phyloP scores from a whole-genome alignment of 2,888 invertebrate species.

The Parnassius glacialis region DNA sequence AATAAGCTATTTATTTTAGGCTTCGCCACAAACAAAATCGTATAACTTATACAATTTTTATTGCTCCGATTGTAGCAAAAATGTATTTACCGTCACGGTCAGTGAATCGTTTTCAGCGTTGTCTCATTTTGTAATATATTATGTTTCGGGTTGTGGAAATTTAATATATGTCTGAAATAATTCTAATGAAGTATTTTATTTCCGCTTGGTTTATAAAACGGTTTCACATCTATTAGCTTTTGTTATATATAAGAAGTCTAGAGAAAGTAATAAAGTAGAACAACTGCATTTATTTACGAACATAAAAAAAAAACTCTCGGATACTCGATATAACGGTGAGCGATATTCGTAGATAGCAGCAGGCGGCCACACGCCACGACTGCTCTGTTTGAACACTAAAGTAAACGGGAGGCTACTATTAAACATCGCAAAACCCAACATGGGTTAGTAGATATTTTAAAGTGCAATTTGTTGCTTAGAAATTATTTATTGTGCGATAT shows the following conservation, averaged over 20 bases:
- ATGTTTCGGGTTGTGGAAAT: slow-evolving; percentile 6
- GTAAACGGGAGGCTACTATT: slow-evolving; percentile 49
- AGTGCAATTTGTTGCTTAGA: too few species aligned
- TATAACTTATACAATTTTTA: too few species aligned
- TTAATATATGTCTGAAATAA: slow-evolving; percentile 6
- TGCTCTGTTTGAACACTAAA: slow-evolving; percentile 49
- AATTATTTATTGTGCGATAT: too few species aligned
- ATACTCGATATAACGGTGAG: slow-evolving; percentile 34
- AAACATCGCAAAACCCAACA: slow-evolving; percentile 49
- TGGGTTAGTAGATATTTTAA: slow-evolving; percentile 32
- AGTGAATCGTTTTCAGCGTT: slow-evolving; percentile 11
- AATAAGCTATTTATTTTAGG: too few species aligned
- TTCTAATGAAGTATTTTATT: slow-evolving; percentile 9
- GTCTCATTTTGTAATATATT: slow-evolving; percentile 14
- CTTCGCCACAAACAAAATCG: too few species aligned
- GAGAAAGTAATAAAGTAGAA: slow-evolving; percentile 16
- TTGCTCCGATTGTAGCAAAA: slow-evolving; percentile 6
- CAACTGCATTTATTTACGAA: slow-evolving; percentile 27
- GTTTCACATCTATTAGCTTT: background rate
- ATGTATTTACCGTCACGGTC: slow-evolving; percentile 7
- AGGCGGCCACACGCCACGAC: slow-evolving; percentile 29
- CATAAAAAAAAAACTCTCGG: slow-evolving; percentile 18
- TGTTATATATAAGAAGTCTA: background rate
- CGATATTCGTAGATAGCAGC: slow-evolving; percentile 32
- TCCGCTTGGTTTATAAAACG: slow-evolving; percentile 1